Evolutionary conservation across 2,797 vertebrate species (phyloP).

Genomic region (Melopsittacus undulatus): DNA sequence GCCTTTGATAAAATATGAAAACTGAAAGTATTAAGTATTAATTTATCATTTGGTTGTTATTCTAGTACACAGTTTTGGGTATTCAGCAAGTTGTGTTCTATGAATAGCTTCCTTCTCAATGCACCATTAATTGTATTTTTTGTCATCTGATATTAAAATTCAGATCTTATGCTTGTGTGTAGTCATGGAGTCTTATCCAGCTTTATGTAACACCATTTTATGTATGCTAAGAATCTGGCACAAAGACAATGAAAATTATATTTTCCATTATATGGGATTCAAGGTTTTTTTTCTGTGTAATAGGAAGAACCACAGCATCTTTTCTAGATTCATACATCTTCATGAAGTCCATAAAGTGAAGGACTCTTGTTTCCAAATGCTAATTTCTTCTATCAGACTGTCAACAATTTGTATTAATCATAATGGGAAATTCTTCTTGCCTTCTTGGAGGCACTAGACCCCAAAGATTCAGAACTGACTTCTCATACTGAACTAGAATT

Average conservation of each 20-base stretch:
- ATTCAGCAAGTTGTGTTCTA: not conserved
- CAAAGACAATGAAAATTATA: not conserved
- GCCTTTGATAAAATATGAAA: too few relatives aligned
- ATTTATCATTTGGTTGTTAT: not conserved
- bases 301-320: not conserved
- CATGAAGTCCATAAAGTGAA: not conserved
- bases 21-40: too few relatives aligned
- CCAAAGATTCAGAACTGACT: not conserved
- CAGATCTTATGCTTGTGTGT: not conserved
- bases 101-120: not conserved
- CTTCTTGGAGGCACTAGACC: not conserved
- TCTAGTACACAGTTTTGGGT: not conserved
- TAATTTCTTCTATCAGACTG: not conserved
- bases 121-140: not conserved
- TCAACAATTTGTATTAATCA: not conserved
- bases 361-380: not conserved
- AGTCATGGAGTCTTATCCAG: not conserved
- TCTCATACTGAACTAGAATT: not conserved
- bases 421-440: not conserved
- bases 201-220: not conserved
- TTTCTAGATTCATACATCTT: not conserved
- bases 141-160: not conserved
- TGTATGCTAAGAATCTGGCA: not conserved
- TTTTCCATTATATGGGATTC: not conserved
- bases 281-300: not conserved